Percentiles rank a stretch among this genome's conserved stretches.
Evolutionary conservation across 2,113 vertebrate species (phyloP).

Genomic region (Pollachius pollachius): DNA sequence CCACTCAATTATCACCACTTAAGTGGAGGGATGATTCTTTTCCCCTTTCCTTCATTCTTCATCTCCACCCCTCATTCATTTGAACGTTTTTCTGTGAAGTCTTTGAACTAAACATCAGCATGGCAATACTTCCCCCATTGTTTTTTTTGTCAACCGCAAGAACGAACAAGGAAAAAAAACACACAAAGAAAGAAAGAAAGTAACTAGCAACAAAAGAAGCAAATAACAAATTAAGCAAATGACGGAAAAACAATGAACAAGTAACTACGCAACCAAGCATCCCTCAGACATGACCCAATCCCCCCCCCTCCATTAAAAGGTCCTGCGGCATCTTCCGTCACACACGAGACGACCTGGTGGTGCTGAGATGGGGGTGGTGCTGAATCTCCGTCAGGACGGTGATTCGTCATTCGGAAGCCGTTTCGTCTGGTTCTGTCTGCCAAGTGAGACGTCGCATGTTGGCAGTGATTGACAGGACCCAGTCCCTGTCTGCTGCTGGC

Average conservation of each 20-base stretch:
- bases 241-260: no score
- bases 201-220: no score
- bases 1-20: slow-evolving; percentile 61
- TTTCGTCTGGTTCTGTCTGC: slow-evolving; percentile 62
- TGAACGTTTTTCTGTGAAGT: slow-evolving; percentile 38
- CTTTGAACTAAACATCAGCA: slow-evolving; percentile 5
- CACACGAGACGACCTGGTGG: no score
- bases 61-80: no score
- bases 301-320: slow-evolving; percentile 2
- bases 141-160: slow-evolving; percentile 12
- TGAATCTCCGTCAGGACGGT: slow-evolving; percentile 39
- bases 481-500: slow-evolving; percentile 52
- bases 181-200: no score
- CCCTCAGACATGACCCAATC: not conserved
- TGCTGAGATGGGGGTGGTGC: slow-evolving; percentile 30
- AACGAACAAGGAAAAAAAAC: no score
- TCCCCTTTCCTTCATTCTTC: slow-evolving; percentile 20
- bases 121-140: not conserved
- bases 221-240: no score
- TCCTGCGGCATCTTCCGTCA: no score
- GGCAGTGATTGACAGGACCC: slow-evolving; percentile 67
- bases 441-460: slow-evolving; percentile 63
- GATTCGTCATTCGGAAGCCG: slow-evolving; percentile 63
- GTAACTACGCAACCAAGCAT: no score
- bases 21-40: slow-evolving; percentile 26